A percentile compares a stretch with the other conserved stretches of the same genome.
These are phyloP conservation scores for Phymorhynchus buccinoides DNA, from an alignment of 1,140 invertebrate genomes.

Conservation along the genomic window DNA sequence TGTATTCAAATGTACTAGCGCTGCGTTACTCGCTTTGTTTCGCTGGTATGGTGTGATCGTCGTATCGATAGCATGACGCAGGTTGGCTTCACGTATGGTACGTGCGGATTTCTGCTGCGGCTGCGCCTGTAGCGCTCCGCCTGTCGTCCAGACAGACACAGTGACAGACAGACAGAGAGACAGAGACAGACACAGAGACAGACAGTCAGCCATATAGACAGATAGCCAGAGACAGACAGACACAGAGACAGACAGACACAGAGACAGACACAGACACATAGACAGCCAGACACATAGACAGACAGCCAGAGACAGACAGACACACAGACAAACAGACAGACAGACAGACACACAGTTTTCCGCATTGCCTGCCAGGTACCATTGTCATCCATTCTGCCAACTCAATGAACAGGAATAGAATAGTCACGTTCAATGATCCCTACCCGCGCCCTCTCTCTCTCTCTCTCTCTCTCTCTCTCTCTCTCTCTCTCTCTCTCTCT, in stretches of 20 bases:
- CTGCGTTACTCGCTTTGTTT: too few relatives aligned
- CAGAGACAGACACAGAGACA: constrained; percentile 39
- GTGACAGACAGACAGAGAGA: constrained; percentile 38
- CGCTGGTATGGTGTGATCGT: too few relatives aligned
- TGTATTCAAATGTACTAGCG: too few relatives aligned
- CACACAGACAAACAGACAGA: not conserved
- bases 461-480: constrained; percentile 81
- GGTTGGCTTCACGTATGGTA: too few relatives aligned
- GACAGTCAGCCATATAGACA: not conserved
- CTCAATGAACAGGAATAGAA: too few relatives aligned
- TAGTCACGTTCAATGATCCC: too few relatives aligned
- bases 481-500: constrained; percentile 74
- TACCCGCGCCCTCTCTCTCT: not conserved
- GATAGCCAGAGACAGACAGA: constrained; percentile 10
- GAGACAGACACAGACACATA: not conserved
- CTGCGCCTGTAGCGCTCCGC: too few relatives aligned
- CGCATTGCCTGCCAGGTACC: not conserved
- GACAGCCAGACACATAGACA: too few relatives aligned
- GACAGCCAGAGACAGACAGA: constrained; percentile 16
- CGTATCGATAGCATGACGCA: too few relatives aligned
- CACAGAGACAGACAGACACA: not conserved
- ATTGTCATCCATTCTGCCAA: too few relatives aligned
- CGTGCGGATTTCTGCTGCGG: too few relatives aligned
- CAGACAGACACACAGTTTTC: constrained; percentile 30
- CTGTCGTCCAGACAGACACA: constrained; percentile 14